Evolutionary conservation across 1,140 invertebrate genomes (phyloP).

Genomic region (Amphibalanus amphitrite): DNA sequence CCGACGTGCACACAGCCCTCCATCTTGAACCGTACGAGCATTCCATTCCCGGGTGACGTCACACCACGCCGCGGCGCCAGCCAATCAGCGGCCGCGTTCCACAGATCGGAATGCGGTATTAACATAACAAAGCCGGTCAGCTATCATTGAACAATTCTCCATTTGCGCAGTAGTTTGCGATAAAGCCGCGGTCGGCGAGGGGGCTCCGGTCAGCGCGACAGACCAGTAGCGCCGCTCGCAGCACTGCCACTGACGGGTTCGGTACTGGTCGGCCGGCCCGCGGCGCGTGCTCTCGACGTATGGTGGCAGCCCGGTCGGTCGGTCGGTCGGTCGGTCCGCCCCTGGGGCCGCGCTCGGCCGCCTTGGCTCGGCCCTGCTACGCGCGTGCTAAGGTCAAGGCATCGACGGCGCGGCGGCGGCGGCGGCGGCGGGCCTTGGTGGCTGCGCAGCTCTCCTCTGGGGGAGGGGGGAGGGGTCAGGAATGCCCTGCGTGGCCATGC

Average conservation of each 20-base stretch:
- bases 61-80: not conserved
- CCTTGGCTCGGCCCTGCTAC: not conserved
- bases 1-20: not conserved
- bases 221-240: not conserved
- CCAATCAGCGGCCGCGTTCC: not conserved
- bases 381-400: not conserved
- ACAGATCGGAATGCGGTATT: slow-evolving; percentile 1
- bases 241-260: no score
- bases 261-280: no score
- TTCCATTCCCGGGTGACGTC: not conserved
- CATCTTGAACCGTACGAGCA: not conserved
- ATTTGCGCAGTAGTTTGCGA: not conserved
- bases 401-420: no score
- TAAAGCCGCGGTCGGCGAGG: not conserved
- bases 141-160: not conserved
- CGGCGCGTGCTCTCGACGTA: not conserved
- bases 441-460: no score
- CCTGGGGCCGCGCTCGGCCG: no score
- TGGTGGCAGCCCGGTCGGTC: no score
- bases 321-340: no score
- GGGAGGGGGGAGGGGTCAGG: no score
- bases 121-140: slow-evolving; percentile 1
- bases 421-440: not conserved
- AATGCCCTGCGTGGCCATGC: no score
- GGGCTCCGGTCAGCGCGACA: no score